A percentile compares a stretch with the other conserved stretches of the same genome.
phyloP scores from a whole-genome alignment of 2,113 vertebrate genomes.

The Podarcis cretensis region DNA sequence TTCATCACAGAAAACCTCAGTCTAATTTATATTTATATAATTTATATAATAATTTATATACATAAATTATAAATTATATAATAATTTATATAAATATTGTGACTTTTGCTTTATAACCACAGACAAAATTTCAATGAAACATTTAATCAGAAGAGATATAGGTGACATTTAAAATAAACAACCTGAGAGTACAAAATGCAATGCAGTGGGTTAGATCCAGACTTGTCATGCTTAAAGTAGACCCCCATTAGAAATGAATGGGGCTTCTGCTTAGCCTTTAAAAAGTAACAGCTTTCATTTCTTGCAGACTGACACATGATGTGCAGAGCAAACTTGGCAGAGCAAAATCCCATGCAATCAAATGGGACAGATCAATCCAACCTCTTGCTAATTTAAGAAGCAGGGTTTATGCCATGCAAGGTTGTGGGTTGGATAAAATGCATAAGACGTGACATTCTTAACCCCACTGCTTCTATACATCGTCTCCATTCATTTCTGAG shows the following conservation, averaged over 20 bases:
- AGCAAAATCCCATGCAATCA: neutral
- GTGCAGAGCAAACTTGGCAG: too few species aligned
- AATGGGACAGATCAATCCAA: neutral
- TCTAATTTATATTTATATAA: neutral
- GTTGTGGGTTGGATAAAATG: neutral
- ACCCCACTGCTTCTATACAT: neutral
- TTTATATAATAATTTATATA: too few species aligned
- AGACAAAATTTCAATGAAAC: neutral
- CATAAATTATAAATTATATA: too few species aligned
- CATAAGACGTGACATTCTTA: neutral
- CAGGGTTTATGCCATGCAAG: neutral
- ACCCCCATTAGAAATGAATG: neutral
- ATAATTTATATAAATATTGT: neutral
- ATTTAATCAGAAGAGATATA: neutral
- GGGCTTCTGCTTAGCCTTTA: too few species aligned
- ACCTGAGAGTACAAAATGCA: neutral
- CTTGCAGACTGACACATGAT: too few species aligned
- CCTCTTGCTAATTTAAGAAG: neutral
- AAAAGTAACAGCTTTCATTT: too few species aligned
- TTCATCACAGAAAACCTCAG: neutral
- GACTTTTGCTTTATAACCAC: neutral
- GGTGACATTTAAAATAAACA: neutral
- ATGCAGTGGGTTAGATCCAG: neutral
- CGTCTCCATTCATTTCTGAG: neutral
- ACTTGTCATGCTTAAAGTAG: neutral